These are phyloP conservation scores for Caenorhabditis panamensis DNA, from an alignment of 2,888 invertebrate species.

Conservation along the genomic window DNA sequence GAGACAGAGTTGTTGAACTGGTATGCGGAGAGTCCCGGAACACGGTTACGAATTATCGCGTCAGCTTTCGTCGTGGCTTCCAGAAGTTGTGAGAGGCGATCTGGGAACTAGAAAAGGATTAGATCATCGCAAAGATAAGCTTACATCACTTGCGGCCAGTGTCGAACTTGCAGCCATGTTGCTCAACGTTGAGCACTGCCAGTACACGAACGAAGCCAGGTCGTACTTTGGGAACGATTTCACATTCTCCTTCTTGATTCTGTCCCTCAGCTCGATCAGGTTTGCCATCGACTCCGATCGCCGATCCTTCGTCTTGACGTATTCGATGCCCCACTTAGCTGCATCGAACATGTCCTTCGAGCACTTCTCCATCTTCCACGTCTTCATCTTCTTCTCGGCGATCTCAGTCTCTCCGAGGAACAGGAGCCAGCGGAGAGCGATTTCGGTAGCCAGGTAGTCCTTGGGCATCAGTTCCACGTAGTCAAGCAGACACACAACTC, in stretches of 20 bases:
- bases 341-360: slow-evolving; percentile 18
- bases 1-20: slow-evolving; percentile 40
- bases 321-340: background rate
- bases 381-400: slow-evolving; percentile 35
- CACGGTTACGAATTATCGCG: slow-evolving; percentile 37
- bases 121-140: background rate
- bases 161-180: slow-evolving; percentile 1
- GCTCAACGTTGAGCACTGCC: slow-evolving; percentile 44
- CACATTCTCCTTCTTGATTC: slow-evolving; percentile 28
- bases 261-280: slow-evolving; percentile 17
- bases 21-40: slow-evolving; percentile 34
- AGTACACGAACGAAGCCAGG: slow-evolving; percentile 28
- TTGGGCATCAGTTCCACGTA: slow-evolving; percentile 38
- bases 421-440: slow-evolving; percentile 47
- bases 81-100: slow-evolving; percentile 33
- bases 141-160: slow-evolving; percentile 18
- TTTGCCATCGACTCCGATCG: slow-evolving; percentile 13
- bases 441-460: slow-evolving; percentile 32
- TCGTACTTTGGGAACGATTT: slow-evolving; percentile 41
- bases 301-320: background rate
- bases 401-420: slow-evolving; percentile 57
- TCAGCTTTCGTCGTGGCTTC: slow-evolving; percentile 32
- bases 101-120: slow-evolving; percentile 47
- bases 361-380: slow-evolving; percentile 23
- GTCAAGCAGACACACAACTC: slow-evolving; percentile 44